Evolutionary conservation across 2,888 invertebrate genomes (phyloP).

Genomic region (Trissoscelio sp.): DNA sequence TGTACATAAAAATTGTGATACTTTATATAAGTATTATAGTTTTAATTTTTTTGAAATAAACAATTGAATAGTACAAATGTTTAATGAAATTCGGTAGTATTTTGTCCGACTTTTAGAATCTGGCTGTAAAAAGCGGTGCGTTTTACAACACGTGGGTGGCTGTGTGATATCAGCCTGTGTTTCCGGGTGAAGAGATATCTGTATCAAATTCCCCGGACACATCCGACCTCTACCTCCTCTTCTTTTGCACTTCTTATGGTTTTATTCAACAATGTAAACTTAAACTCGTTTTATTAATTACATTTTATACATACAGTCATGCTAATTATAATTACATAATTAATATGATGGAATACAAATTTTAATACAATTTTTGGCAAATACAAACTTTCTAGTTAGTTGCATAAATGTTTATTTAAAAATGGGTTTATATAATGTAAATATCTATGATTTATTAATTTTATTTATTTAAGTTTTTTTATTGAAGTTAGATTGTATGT

Average conservation of each 20-base stretch:
- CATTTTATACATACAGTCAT: too few relatives aligned
- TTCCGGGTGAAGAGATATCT: constrained; percentile 79
- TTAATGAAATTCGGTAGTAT: background rate
- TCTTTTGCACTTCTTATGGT: constrained; percentile 27
- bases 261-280: background rate
- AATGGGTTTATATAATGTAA: too few relatives aligned
- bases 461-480: background rate
- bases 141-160: constrained; percentile 73
- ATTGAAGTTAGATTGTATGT: too few relatives aligned
- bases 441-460: too few relatives aligned
- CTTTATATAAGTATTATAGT: background rate
- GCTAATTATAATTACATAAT: too few relatives aligned
- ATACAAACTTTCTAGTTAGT: too few relatives aligned
- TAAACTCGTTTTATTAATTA: background rate
- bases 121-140: constrained; percentile 45
- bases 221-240: constrained; percentile 73
- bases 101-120: background rate
- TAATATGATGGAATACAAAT: too few relatives aligned
- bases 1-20: background rate
- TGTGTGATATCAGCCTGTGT: constrained; percentile 73
- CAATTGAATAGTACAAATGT: background rate
- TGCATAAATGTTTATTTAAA: too few relatives aligned
- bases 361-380: too few relatives aligned
- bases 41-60: background rate
- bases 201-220: constrained; percentile 71